Conservation (phyloP, 2,113 vertebrate species). For the Leucopsar rothschildi region DNA sequence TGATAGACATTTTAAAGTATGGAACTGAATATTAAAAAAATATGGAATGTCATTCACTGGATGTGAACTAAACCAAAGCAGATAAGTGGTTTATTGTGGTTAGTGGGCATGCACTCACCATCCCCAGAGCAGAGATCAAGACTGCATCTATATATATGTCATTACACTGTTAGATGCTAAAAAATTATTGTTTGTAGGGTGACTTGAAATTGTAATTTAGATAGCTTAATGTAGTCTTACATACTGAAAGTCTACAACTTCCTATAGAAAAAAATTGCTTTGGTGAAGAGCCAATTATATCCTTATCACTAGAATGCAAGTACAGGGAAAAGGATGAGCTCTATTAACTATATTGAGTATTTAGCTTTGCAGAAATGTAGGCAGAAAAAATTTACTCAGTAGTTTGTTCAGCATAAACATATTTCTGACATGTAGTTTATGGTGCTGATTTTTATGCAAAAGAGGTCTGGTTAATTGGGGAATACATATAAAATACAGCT, state of each 20-base stretch:
- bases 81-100: neutral
- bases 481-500: neutral
- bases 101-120: neutral
- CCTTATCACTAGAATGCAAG: neutral
- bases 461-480: neutral
- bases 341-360: neutral
- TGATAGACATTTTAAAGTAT: neutral
- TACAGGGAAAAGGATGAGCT: neutral
- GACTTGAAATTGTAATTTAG: neutral
- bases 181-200: neutral
- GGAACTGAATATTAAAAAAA: neutral
- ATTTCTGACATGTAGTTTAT: neutral
- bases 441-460: neutral
- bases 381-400: neutral
- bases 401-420: neutral
- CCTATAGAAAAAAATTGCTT: neutral
- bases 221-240: neutral
- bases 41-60: neutral
- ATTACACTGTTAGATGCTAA: neutral
- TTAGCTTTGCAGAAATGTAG: neutral
- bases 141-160: rapidly evolving
- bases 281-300: neutral
- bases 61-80: neutral
- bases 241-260: neutral
- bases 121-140: neutral